phyloP scores from a whole-genome alignment of 2,888 invertebrate species.

The Platerodrilus igneus region DNA sequence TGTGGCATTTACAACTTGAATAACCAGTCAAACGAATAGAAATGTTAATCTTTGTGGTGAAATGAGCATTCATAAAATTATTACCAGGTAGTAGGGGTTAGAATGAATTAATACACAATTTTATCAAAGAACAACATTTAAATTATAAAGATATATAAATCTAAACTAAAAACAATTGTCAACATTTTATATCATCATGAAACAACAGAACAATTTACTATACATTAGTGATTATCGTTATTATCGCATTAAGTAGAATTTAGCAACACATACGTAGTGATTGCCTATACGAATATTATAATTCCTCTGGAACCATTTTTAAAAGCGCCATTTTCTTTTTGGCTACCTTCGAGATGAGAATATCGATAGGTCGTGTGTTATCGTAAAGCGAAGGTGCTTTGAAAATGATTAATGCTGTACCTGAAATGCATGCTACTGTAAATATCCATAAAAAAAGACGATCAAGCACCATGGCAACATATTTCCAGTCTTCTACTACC shows the following conservation, averaged over 20 bases:
- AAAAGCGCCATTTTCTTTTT: conserved; percentile 84
- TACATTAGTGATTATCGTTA: conserved; percentile 45
- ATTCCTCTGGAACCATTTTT: conserved; percentile 72
- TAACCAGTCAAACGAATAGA: too few relatives aligned
- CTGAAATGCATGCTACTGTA: conserved; percentile 87
- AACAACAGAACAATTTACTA: conserved; percentile 40
- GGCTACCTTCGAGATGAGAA: conserved; percentile 85
- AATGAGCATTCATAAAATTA: too few relatives aligned
- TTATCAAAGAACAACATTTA: too few relatives aligned
- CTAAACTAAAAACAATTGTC: too few relatives aligned
- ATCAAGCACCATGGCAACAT: conserved; percentile 94
- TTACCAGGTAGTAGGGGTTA: too few relatives aligned
- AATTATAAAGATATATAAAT: too few relatives aligned
- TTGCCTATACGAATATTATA: conserved; percentile 33
- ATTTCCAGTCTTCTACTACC: conserved; percentile 98
- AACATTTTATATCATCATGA: too few relatives aligned
- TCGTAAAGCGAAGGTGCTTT: conserved; percentile 91
- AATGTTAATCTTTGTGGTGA: too few relatives aligned
- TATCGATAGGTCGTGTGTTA: conserved; percentile 83
- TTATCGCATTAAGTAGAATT: conserved; percentile 36
- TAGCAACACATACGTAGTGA: conserved; percentile 13
- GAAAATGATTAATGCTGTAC: conserved; percentile 82
- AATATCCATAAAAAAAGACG: conserved; percentile 94
- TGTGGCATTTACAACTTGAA: too few relatives aligned
- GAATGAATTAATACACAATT: too few relatives aligned